Evolutionary conservation across 2,113 vertebrate genomes (phyloP).

Genomic region (Hystrix cristata): DNA sequence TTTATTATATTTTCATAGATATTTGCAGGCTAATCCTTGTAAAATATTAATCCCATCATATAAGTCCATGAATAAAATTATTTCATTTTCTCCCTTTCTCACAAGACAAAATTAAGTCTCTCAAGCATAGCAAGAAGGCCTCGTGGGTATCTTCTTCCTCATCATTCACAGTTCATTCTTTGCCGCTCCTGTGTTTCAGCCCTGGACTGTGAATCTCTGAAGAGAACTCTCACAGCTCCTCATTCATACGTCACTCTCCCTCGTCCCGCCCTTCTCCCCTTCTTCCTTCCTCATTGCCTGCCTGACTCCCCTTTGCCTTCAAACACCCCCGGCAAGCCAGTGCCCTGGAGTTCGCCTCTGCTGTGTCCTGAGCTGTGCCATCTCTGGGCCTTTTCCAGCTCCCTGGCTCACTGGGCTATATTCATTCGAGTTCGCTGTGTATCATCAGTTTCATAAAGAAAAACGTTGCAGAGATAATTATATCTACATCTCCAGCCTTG

Average conservation of each 20-base stretch:
- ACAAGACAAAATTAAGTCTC: not conserved
- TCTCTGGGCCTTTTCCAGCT: not conserved
- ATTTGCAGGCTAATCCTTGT: not conserved
- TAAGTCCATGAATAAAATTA: not conserved
- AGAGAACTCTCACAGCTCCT: not conserved
- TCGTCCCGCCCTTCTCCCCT: no score
- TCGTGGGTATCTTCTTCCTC: no score
- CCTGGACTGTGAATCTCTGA: not conserved
- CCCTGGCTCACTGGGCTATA: not conserved
- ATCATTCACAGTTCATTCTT: no score
- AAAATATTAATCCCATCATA: not conserved
- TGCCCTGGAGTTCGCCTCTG: not conserved
- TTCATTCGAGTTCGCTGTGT: not conserved
- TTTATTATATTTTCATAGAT: not conserved
- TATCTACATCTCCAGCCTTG: not conserved
- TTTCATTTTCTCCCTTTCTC: not conserved
- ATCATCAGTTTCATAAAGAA: not conserved
- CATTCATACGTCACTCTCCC: not conserved
- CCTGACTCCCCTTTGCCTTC: not conserved
- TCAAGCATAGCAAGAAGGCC: not conserved
- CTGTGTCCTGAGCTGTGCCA: no score
- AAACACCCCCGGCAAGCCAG: fast-evolving
- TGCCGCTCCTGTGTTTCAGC: fast-evolving
- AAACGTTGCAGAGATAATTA: not conserved
- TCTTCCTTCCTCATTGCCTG: no score